These are phyloP conservation scores for Metopia argyrocephala DNA, from an alignment of 2,888 invertebrate species.

Conservation along the genomic window DNA sequence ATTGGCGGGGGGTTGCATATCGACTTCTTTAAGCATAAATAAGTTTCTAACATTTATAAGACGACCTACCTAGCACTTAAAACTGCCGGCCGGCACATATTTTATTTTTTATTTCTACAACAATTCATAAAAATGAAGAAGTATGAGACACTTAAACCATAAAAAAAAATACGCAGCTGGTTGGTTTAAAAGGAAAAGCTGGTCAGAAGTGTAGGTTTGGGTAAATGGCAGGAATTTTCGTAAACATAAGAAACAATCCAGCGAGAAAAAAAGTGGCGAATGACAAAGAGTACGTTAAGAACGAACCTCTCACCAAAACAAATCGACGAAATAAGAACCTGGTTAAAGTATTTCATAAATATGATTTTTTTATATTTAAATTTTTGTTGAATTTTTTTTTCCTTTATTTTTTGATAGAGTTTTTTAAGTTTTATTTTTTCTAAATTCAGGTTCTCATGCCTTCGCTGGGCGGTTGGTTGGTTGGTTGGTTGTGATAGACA, in stretches of 20 bases:
- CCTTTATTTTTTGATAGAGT: constrained; percentile 17
- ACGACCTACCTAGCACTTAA: neutral
- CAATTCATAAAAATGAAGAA: constrained; percentile 47
- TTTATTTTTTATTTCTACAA: constrained; percentile 56
- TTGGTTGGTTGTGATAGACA: constrained; percentile 37
- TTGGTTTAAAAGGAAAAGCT: neutral
- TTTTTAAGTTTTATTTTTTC: too few species aligned
- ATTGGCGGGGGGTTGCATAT: too few species aligned
- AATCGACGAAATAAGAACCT: constrained; percentile 13
- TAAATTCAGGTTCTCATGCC: constrained; percentile 60
- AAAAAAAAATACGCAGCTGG: constrained; percentile 43
- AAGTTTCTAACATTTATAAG: neutral
- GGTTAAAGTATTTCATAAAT: constrained; percentile 19
- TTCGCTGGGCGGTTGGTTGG: constrained; percentile 50
- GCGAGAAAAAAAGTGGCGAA: constrained; percentile 8
- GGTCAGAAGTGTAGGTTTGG: constrained; percentile 4
- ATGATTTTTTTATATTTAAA: neutral
- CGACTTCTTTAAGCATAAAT: neutral
- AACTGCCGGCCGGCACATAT: constrained; percentile 58
- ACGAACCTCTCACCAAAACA: constrained; percentile 12
- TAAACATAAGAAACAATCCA: constrained; percentile 7
- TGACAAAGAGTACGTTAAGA: neutral
- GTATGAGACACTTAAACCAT: constrained; percentile 42
- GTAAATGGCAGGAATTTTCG: constrained; percentile 18
- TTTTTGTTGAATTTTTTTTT: neutral